A percentile compares a stretch with the other conserved stretches of the same genome.
phyloP scores from a whole-genome alignment of 2,113 vertebrate genomes.

The Coregonus clupeaformis region DNA sequence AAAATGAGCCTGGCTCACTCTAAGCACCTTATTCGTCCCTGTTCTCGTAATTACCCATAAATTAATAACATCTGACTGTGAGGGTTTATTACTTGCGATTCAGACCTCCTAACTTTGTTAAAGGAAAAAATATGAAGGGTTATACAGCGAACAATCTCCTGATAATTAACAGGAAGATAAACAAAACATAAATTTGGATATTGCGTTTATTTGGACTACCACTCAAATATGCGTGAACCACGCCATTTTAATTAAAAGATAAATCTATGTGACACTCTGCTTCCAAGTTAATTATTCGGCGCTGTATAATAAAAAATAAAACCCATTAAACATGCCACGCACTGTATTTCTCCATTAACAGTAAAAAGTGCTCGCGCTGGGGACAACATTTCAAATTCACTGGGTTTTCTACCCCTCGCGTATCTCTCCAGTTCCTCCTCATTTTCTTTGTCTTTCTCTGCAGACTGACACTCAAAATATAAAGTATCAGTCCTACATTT shows the following conservation, averaged over 20 bases:
- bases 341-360: constrained; percentile 99
- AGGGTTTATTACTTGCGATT: constrained; percentile 92
- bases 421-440: background rate
- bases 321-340: constrained; percentile 99
- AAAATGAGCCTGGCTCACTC: constrained; percentile 57
- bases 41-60: constrained; percentile 74
- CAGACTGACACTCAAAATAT: background rate
- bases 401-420: constrained; percentile 27
- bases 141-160: constrained; percentile 97
- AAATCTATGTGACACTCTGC: constrained; percentile 99
- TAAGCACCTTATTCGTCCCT: constrained; percentile 64
- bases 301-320: constrained; percentile 99
- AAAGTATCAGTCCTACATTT: background rate
- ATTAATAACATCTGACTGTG: constrained; percentile 83
- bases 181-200: constrained; percentile 99
- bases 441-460: constrained; percentile 18
- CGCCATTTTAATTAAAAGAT: constrained; percentile 99
- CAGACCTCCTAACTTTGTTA: constrained; percentile 88
- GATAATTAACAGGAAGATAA: constrained; percentile 99
- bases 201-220: constrained; percentile 99
- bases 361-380: constrained; percentile 94
- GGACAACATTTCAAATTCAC: constrained; percentile 94
- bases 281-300: constrained; percentile 99
- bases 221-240: constrained; percentile 99
- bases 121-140: constrained; percentile 72